Conservation (phyloP, 2,797 vertebrate genomes). For the Hydrolagus colliei region DNA sequence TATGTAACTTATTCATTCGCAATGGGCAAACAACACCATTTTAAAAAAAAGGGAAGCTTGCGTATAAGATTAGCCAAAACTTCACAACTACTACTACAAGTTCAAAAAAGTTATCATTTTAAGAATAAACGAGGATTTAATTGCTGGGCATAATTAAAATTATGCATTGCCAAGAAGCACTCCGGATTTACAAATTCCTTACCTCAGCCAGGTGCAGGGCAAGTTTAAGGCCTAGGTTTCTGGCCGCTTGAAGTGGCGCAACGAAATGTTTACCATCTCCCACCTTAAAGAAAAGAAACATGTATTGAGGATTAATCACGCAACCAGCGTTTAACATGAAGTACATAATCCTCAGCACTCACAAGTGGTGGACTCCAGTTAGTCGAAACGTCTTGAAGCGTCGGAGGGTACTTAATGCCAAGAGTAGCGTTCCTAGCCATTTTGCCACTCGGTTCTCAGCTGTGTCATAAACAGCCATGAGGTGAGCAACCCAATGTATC, state of each 20-base stretch:
- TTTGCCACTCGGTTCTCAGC: too few species aligned
- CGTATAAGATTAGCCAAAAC: not conserved
- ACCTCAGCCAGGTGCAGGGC: conserved; percentile 92
- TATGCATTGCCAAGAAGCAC: not conserved
- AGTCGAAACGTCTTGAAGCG: too few species aligned
- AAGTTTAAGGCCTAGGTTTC: conserved; percentile 77
- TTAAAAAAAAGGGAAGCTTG: not conserved
- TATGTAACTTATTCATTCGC: not conserved
- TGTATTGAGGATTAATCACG: not conserved
- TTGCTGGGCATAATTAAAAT: conserved; percentile 13
- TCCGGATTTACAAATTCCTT: conserved; percentile 35
- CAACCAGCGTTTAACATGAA: not conserved
- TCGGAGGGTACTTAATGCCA: too few species aligned
- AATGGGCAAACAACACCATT: not conserved
- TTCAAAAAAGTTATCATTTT: not conserved
- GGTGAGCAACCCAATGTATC: too few species aligned
- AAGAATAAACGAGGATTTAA: not conserved
- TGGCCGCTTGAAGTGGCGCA: conserved; percentile 75
- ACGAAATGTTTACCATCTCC: conserved; percentile 76
- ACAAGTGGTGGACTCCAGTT: too few species aligned
- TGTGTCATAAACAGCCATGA: too few species aligned
- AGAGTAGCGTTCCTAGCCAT: too few species aligned
- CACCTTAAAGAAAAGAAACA: conserved; percentile 58
- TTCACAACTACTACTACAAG: not conserved
- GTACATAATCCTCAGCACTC: too few species aligned